Evolutionary conservation across 2,888 invertebrate species (phyloP), one percentile per base, ranked within the genome.

Genomic region (Microdon myrmicae): DNA sequence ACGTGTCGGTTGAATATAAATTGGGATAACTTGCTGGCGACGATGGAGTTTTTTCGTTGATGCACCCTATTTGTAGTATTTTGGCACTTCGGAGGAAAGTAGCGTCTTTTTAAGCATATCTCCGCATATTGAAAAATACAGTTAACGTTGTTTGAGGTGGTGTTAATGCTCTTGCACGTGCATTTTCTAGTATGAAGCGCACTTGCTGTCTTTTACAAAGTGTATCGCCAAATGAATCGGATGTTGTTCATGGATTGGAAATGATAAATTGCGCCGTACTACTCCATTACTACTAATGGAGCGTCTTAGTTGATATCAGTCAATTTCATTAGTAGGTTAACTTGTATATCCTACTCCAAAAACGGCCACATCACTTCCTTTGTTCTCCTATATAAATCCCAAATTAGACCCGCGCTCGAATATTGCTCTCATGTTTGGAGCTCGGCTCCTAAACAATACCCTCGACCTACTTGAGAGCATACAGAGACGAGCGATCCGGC

Each of bases 341-440:
- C 58, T 53, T 4, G 5, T 12, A 38, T 67, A 54, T 38, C n/a
- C 28, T 25, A 34, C 34, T 3, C n/a, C 34, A 7, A 34, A 34
- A n/a, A 34, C 34, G 3, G 8, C 34, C 17, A 17, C 10, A 19
- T 76, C 5, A 79, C 75, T 67, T 79, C 78, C 5, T 73, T 72
- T 56, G 77, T 75, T 2, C 73, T 71, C 26, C 75, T 61, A 38
- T 69, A 73, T 10, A 59, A 69, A 14, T 70, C 70, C 2, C 54
- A 69, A 6, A 75, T n/a, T n/a, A n/a, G n/a, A n/a, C n/a, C n/a
- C n/a, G n/a, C n/a, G n/a, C n/a, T n/a, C n/a, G n/a, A n/a, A n/a
- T n/a, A n/a, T n/a, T n/a, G n/a, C n/a, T n/a, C n/a, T n/a, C n/a
- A n/a, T n/a, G n/a, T n/a, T n/a, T n/a, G n/a, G n/a, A n/a, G n/a